Conservation (phyloP, 2,888 invertebrate genomes). For the Tachina fera region DNA sequence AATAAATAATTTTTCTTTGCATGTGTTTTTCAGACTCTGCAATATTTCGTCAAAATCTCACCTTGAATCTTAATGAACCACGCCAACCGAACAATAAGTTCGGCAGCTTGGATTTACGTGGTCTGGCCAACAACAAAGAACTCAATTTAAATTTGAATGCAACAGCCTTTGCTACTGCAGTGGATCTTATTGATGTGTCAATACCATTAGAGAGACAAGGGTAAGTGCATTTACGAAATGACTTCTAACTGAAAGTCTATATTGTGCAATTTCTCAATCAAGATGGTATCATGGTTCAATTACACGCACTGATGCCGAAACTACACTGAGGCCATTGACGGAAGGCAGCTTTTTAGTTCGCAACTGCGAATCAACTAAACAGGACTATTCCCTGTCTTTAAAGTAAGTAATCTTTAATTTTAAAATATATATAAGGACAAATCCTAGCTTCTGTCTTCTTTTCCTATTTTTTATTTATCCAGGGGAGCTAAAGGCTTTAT, state of each 20-base stretch:
- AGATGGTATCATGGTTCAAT: slow-evolving; percentile 98
- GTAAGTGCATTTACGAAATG: slow-evolving; percentile 84
- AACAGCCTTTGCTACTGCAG: slow-evolving; percentile 84
- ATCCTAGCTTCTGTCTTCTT: neutral
- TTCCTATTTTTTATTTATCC: slow-evolving; percentile 60
- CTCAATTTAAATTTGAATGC: slow-evolving; percentile 89
- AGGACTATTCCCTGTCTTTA: slow-evolving; percentile 96
- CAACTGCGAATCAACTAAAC: slow-evolving; percentile 96
- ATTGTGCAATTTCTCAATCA: neutral
- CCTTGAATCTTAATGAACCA: slow-evolving; percentile 88
- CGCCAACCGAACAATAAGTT: slow-evolving; percentile 80
- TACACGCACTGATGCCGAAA: slow-evolving; percentile 95
- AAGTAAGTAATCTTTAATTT: slow-evolving; percentile 89
- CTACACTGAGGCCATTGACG: slow-evolving; percentile 90
- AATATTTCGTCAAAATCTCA: slow-evolving; percentile 88
- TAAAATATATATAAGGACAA: neutral
- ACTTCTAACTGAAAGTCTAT: neutral
- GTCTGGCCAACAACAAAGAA: slow-evolving; percentile 83
- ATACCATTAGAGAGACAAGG: slow-evolving; percentile 94
- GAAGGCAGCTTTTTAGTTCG: slow-evolving; percentile 98
- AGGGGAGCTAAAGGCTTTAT: slow-evolving; percentile 97
- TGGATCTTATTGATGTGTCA: slow-evolving; percentile 90
- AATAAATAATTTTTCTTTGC: slow-evolving; percentile 12
- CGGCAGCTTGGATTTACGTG: slow-evolving; percentile 83
- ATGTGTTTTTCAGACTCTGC: slow-evolving; percentile 83